Percentiles rank a stretch among this genome's conserved stretches.
phyloP scores from a whole-genome alignment of 2,113 vertebrate genomes.

The Erpornis zantholeuca region DNA sequence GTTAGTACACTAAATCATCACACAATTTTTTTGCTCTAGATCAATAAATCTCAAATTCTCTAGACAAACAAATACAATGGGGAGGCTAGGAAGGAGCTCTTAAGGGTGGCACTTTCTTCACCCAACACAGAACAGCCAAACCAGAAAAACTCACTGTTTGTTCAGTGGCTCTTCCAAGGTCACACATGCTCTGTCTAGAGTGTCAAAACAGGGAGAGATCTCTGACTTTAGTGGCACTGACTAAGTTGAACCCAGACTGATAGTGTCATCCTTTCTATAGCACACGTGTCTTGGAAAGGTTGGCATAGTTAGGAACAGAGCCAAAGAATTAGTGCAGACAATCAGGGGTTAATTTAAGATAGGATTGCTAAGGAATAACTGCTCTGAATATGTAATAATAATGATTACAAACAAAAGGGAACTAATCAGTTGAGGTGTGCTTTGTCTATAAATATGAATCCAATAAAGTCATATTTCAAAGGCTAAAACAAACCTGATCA shows the following conservation, averaged over 20 bases:
- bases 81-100: neutral
- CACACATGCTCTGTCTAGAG: neutral
- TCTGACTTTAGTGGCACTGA: neutral
- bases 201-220: neutral
- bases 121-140: neutral
- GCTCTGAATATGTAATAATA: neutral
- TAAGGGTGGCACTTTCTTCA: neutral
- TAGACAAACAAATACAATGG: neutral
- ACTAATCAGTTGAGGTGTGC: neutral
- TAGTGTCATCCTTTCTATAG: neutral
- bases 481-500: neutral
- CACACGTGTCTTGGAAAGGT: neutral
- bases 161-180: neutral
- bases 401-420: neutral
- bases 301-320: neutral
- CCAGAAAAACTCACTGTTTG: neutral
- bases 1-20: neutral
- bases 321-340: neutral
- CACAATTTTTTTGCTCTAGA: neutral
- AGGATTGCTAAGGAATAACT: neutral
- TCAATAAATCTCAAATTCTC: constrained; percentile 17
- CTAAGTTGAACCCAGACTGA: neutral
- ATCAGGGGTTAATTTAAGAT: neutral
- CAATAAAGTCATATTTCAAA: neutral
- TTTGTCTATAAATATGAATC: neutral